These are phyloP conservation scores for Heliconius cydno DNA, from an alignment of 2,888 invertebrate genomes.

Conservation along the genomic window DNA sequence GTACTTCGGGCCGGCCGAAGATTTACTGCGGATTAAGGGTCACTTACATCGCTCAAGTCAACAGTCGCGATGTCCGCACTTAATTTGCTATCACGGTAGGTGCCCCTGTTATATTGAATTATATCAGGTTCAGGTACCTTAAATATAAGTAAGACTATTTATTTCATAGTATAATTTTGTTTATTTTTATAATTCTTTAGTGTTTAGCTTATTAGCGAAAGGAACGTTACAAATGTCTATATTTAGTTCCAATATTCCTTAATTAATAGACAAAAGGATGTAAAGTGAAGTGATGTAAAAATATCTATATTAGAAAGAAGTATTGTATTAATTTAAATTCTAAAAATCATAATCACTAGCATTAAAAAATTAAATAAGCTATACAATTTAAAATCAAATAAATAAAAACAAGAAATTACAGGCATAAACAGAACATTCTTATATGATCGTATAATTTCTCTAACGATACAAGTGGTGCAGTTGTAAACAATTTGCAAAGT, in stretches of 20 bases:
- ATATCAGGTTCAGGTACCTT: slow-evolving; percentile 46
- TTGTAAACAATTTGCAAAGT: slow-evolving; percentile 73
- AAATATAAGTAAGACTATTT: slow-evolving; percentile 11
- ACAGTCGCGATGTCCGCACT: slow-evolving; percentile 72
- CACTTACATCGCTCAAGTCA: slow-evolving; percentile 80
- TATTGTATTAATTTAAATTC: no score
- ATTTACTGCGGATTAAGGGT: slow-evolving; percentile 82
- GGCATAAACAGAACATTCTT: not conserved
- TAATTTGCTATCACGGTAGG: slow-evolving; percentile 71
- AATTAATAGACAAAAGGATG: no score
- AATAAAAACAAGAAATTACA: not conserved
- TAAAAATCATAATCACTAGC: no score
- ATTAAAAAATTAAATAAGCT: no score
- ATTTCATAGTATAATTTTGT: not conserved
- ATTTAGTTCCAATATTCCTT: not conserved
- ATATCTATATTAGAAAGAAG: no score
- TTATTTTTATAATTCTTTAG: not conserved
- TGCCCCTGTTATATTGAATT: slow-evolving; percentile 63
- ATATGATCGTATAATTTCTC: slow-evolving; percentile 33
- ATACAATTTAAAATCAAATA: not conserved
- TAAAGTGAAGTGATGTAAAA: no score
- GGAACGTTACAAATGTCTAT: not conserved
- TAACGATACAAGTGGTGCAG: slow-evolving; percentile 50
- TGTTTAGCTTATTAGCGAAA: no score
- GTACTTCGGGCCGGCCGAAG: slow-evolving; percentile 64